Base-by-base conservation (phyloP, 2,113 vertebrate species). In the Corythornis vintsioides region DNA sequence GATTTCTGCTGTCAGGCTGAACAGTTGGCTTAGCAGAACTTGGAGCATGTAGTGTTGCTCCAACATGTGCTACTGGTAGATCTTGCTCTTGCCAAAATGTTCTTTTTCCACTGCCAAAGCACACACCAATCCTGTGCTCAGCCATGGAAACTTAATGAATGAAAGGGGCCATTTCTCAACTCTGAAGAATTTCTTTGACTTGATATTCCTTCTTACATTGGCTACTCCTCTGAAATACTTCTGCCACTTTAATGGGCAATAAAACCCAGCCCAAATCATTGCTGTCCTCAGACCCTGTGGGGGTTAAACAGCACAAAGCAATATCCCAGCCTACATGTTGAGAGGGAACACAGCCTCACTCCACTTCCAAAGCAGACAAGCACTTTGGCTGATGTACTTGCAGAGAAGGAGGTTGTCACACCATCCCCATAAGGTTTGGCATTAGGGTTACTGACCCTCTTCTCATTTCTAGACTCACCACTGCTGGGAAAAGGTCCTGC, bases 71-170 rank as follows among this genome's bases (percentile, higher is more conserved):
- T 86, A 90, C 92, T 57, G 45, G 52, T 89, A 67, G 94, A 88
- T 48, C 66, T 88, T 90, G 61, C 73, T 85, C 76, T 81, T 82
- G 76, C 81, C 12, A 3, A 86, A 92, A 88, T 70, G 53, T 56
- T 89, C 66, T 89, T 96, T 94, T 93, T 83, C 67, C 67, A 52
- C 52, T 91, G 84, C 81, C 93, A 95, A 95, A 87, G 29, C 79
- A 90, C 7, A 57, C 71, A 95, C 6, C 24, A 86, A 35, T 85
- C 60, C 69, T 42, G 26, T 80, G 61, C 38, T 92, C 52, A 59
- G 55, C 72, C 73, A 83, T 48, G 55, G 38, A 83, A 96, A 88
- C 20, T 57, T 80, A 56, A 76, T 76, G 75, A 93, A 84, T 86
- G 82, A 77, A 94, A 71, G 13, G 29, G 33, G 35, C 21, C 0